These are phyloP conservation scores for Acrocyrtus sp. DNA, from an alignment of 2,888 invertebrate genomes.

Conservation along the genomic window DNA sequence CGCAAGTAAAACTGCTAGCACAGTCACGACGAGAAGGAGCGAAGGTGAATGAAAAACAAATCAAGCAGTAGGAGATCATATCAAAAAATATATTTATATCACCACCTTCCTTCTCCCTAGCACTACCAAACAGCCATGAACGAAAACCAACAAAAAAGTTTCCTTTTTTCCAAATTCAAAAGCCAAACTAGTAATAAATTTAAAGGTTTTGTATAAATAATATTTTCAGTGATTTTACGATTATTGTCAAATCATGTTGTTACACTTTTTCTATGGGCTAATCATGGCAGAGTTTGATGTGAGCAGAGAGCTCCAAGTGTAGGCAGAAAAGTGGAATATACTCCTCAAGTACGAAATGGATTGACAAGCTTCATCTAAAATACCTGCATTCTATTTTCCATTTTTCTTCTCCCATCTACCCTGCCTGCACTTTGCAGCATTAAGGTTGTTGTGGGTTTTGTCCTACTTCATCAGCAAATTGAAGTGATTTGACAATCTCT, in stretches of 20 bases:
- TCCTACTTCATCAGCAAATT: not conserved
- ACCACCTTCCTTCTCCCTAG: too few species aligned
- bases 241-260: not conserved
- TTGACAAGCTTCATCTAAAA: too few species aligned
- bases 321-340: too few species aligned
- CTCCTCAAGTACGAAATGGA: too few species aligned
- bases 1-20: not conserved
- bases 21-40: not conserved
- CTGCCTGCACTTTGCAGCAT: too few species aligned
- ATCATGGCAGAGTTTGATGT: too few species aligned
- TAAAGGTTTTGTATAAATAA: not conserved
- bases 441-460: not conserved
- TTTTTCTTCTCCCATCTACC: not conserved
- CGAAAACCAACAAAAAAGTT: too few species aligned
- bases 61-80: not conserved
- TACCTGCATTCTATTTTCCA: not conserved
- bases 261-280: too few species aligned
- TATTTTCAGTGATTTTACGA: not conserved
- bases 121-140: too few species aligned
- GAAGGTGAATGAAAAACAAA: not conserved
- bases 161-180: not conserved
- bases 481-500: not conserved
- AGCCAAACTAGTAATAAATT: not conserved
- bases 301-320: too few species aligned
- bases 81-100: not conserved